Evolutionary conservation across 2,888 invertebrate genomes (phyloP).

Genomic region (Druceiella hillmani): DNA sequence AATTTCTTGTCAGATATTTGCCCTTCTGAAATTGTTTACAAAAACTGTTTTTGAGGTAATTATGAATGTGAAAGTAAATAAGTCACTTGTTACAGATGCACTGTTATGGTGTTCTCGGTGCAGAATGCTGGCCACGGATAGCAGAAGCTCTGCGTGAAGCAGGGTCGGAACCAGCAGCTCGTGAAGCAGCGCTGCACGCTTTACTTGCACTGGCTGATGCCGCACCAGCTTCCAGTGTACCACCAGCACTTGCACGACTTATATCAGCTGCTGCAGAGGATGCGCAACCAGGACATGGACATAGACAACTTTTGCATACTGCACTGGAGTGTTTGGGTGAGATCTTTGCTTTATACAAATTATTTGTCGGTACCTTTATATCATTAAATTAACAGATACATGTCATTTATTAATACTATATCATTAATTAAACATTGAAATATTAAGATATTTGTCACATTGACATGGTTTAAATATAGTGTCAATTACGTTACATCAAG

Average conservation of each 20-base stretch:
- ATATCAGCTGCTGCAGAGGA: constrained; percentile 52
- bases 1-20: constrained; percentile 23
- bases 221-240: constrained; percentile 37
- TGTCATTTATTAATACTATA: too few species aligned
- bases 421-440: too few species aligned
- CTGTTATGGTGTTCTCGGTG: constrained; percentile 76
- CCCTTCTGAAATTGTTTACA: constrained; percentile 3
- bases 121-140: constrained; percentile 66
- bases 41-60: constrained; percentile 4
- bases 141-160: constrained; percentile 48
- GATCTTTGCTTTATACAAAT: constrained; percentile 18
- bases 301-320: constrained; percentile 58
- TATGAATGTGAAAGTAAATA: constrained; percentile 20
- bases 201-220: constrained; percentile 49
- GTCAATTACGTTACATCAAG: too few species aligned
- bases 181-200: constrained; percentile 49
- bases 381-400: too few species aligned
- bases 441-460: too few species aligned
- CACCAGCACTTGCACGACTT: constrained; percentile 46
- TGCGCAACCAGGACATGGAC: constrained; percentile 53
- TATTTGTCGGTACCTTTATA: too few species aligned
- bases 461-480: too few species aligned
- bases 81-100: constrained; percentile 58
- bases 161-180: constrained; percentile 48
- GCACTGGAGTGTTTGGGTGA: constrained; percentile 71